Base-by-base conservation (phyloP, 1,140 invertebrate species). In the Leptoteleia sp. region DNA sequence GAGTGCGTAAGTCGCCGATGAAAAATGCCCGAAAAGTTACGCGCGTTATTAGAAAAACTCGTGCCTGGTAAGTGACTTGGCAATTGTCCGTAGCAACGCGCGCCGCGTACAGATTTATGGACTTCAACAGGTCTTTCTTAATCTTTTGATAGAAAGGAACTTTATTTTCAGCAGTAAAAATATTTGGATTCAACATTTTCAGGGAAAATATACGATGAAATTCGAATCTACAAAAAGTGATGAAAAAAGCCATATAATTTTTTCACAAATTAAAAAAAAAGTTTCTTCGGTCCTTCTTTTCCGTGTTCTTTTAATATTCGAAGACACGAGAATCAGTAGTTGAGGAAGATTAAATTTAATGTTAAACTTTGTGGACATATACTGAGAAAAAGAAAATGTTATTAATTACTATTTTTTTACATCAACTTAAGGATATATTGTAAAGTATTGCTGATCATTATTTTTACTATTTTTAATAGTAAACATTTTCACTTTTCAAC, bases 81-180 rank as follows among this genome's bases (percentile, higher is more conserved):
- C 47, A 11, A 54, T 72, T 62, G 55, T 62, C 31, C 38, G 5
- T 8, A 8, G 47, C 19, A 54, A n/a, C n/a, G 11, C 43, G 42
- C 54, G 37, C 52, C 55, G 19, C 4, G 8, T 0, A 3, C 13
- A 48, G 40, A 72, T 72, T 72, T 72, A 72, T 72, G 33, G 42
- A 27, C 57, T 38, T 72, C 68, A 64, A 72, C 68, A 72, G 68
- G 68, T 64, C 64, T 72, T 64, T 33, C 57, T 38, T 6, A 0
- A 3, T 11, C 45, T 13, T 45, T 40, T 25, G 19, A 33, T 8
- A 0, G 7, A 33, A 5, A 38, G 11, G 13, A n/a, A 59, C 35
- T 52, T 48, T 59, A 70, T 50, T 59, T 52, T 43, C 45, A 55
- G 8, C n/a, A 40, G 50, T 72, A 64, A 72, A 72, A 62, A 62